These are phyloP conservation scores for Garrulus glandarius DNA, from an alignment of 2,797 vertebrate genomes.

Conservation along the genomic window DNA sequence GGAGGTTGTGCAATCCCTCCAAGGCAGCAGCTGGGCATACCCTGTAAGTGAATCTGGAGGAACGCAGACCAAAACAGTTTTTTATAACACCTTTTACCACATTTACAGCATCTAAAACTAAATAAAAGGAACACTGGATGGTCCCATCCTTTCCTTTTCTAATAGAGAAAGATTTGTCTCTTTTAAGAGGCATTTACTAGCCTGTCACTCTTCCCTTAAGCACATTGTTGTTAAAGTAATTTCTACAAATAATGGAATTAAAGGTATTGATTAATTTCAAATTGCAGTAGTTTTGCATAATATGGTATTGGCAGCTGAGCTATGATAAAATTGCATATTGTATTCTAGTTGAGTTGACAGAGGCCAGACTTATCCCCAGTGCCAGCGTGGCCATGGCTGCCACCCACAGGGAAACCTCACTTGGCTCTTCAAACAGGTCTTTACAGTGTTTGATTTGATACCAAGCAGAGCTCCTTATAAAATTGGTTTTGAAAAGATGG, in stretches of 20 bases:
- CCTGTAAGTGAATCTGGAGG: not conserved
- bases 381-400: fast-evolving
- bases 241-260: not conserved
- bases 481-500: not conserved
- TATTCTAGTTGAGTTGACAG: not conserved
- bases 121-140: not conserved
- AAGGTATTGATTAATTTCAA: conserved; percentile 6
- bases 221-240: not conserved
- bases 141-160: not conserved
- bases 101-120: not conserved
- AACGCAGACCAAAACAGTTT: not conserved
- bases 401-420: not conserved
- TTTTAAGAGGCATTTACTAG: not conserved
- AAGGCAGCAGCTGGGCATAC: too few relatives aligned
- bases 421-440: not conserved
- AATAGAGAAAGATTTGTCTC: not conserved
- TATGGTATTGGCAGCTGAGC: not conserved
- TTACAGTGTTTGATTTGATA: not conserved
- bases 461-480: not conserved
- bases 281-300: not conserved
- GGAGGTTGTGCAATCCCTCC: too few relatives aligned
- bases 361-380: not conserved
- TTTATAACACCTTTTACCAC: not conserved
- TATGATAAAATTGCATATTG: not conserved
- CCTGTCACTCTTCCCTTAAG: not conserved